phyloP scores from a whole-genome alignment of 2,888 invertebrate genomes.

The Acleris emargana region DNA sequence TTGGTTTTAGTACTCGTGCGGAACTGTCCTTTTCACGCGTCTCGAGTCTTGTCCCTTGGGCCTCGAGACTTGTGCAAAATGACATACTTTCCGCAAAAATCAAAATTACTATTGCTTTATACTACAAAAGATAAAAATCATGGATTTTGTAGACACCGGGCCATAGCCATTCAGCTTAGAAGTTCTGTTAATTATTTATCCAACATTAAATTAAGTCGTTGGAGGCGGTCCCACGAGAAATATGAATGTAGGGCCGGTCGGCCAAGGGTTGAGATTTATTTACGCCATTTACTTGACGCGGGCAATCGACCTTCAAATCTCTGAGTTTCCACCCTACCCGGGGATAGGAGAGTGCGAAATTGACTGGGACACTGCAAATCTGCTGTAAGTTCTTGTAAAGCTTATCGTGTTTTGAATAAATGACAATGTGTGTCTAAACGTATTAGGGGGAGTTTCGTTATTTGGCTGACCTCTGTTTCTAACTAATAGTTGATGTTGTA shows the following conservation, averaged over 20 bases:
- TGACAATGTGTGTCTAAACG: no score
- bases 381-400: not conserved
- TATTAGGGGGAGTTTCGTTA: no score
- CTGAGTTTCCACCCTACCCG: constrained; percentile 1
- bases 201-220: constrained; percentile 12
- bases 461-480: no score
- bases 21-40: no score
- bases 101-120: no score
- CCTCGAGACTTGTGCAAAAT: no score
- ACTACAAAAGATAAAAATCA: no score
- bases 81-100: no score
- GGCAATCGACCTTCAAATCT: constrained; percentile 17
- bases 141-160: not conserved
- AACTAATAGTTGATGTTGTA: no score
- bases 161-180: constrained; percentile 2
- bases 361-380: not conserved
- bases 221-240: constrained; percentile 20
- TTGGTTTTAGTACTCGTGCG: no score
- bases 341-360: constrained; percentile 1
- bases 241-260: constrained; percentile 16
- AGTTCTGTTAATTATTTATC: constrained; percentile 26
- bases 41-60: no score
- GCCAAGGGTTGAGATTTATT: constrained; percentile 21
- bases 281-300: constrained; percentile 23
- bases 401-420: constrained; percentile 5